Evolutionary conservation across 2,888 invertebrate genomes (phyloP), one percentile per base, ranked within the genome.

Genomic region (Caenorhabditis sp.): DNA sequence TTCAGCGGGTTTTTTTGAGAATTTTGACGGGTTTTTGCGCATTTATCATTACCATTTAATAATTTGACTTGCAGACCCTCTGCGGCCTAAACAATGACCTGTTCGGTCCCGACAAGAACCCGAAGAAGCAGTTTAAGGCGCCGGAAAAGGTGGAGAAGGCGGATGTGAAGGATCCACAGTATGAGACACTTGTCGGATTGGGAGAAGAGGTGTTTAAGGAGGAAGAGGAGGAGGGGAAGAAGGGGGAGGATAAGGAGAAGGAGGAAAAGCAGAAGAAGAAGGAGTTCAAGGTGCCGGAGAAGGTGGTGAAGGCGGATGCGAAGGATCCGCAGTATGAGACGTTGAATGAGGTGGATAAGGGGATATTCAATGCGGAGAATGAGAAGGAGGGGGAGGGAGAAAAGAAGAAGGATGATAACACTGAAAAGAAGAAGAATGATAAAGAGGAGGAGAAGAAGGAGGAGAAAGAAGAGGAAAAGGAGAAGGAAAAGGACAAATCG

Each of bases 291-390:
- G 64, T 64, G 44, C 83, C 85, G 32, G 83, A 71, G 60, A 78
- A 84, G 69, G 68, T 78, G 20, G 65, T 35, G 18, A 84, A 84
- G 55, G 84, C 82, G 20, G 82, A 82, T 32, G 71, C 74, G 28
- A 85, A 85, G 62, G 83, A 84, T 32, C 84, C 83, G 11, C 74
- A 83, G 64, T 85, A 85, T 53, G 83, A 85, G 61, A 85, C 83
- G 47, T 70, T 85, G 50, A 81, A 76, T 55, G 82, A 71, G 32
- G 82, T 84, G 22, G 78, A 82, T 32, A 82, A 78, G 77, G 82
- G 81, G 44, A 82, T 84, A 64, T 84, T 82, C 70, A 74, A 83
- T 47, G n/a, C n/a, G n/a, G n/a, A n/a, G n/a, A 83, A 80, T 50
- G 65, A 78, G 2, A 53, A 80, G 2, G 61, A 70, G 60, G 62